Evolutionary conservation across 2,797 vertebrate genomes (phyloP), one percentile per base, ranked within the genome.

Genomic region (Chaetophractus vellerosus): DNA sequence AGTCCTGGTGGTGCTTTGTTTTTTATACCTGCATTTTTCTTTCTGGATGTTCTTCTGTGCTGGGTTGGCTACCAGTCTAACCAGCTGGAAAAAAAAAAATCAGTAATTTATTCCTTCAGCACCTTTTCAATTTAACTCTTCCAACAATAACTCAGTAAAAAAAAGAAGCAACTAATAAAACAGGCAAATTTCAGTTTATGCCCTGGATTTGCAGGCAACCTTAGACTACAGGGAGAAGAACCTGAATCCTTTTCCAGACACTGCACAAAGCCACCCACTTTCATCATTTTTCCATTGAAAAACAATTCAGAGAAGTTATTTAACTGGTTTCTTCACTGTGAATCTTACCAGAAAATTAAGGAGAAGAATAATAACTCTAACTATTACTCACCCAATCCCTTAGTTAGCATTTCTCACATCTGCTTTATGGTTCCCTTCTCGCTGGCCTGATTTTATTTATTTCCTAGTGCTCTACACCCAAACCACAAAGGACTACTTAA

Each of bases 391-490:
- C 33, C 63, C n/a, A 23, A 0, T 90, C 94, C 88, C 15, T 91
- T 74, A 64, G 84, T 57, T 91, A 52, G 86, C 31, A 59, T 89
- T 95, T 74, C 72, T 88, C 93, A 97, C 97, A 97, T 98, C 97
- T 98, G 98, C 92, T 98, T 97, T 5, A 0, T 92, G 97, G 93
- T 15, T 94, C 69, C 96, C 38, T 95, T 93, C 92, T 97, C 91
- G 12, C 36, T 96, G 95, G 86, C 52, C 95, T 97, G 97, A 98
- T 97, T 97, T 93, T 80, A 98, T 96, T 97, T 90, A 96, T 93
- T 98, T 96, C 95, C 96, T 1, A 0, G 82, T 91, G 97, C 79
- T 95, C 69, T 4, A 85, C 96, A 97, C 71, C 91, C 71, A 97
- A 98, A 96, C 97, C 97, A 86, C 96, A 97, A 94, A 97, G 83